Evolutionary conservation across 2,113 vertebrate genomes (phyloP), one percentile per base, ranked within the genome.

Genomic region (Coreoperca whiteheadi): DNA sequence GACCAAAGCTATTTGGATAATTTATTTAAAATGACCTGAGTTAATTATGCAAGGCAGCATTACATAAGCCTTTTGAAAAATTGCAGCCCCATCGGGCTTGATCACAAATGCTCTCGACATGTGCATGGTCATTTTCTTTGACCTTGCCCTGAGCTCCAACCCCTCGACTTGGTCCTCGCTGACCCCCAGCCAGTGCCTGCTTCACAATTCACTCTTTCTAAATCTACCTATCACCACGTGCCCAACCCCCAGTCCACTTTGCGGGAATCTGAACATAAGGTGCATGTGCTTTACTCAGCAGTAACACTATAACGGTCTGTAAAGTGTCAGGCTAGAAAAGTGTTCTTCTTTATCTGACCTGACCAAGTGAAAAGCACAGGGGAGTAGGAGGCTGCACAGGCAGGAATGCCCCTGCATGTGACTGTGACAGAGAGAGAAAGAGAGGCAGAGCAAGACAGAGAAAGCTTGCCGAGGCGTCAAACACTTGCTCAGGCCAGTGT

Each of bases 161-260:
- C 84, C 79, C 83, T 50, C 32, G 4, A 25, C 74, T 82, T 66
- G 28, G 63, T 74, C 87, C 25, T 84, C 78, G 6, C 79, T 88
- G 87, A 90, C 90, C 84, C 83, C 77, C 77, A 43, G 10, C 83
- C 65, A 30, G 21, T 69, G 76, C 77, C 75, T 68, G 90, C 77
- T 28, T 89, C 87, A 69, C 88, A 84, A 95, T 91, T 94, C 91
- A 85, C 89, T 85, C 84, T 79, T 87, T 84, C 93, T 93, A 93
- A 95, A 95, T 93, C 91, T 70, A 61, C 84, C 83, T 78, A 70
- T 91, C 82, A 75, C 39, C 74, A 61, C 68, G 16, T 76, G 74
- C 71, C 82, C 61, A 3, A 15, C 77, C 46, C 32, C 51, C 56
- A 25, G 59, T 71, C 77, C 54, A 25, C 71, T 71, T 65, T 74